These are phyloP conservation scores for Stegana nigrithorax DNA, from an alignment of 2,888 invertebrate genomes.

Conservation along the genomic window DNA sequence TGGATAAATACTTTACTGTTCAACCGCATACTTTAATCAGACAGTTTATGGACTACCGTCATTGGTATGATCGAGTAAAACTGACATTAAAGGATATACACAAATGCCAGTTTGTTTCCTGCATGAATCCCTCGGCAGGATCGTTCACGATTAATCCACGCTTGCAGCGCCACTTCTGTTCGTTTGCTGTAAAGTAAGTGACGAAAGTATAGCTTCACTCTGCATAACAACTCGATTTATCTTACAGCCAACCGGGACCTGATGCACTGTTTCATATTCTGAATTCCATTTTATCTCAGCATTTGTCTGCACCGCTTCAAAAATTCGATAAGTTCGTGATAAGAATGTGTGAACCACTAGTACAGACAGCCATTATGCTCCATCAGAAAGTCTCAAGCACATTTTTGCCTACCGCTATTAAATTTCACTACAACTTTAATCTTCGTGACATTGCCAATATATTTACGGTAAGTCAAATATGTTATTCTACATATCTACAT, in stretches of 20 bases:
- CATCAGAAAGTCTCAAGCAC: slow-evolving; percentile 80
- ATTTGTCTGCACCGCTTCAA: slow-evolving; percentile 74
- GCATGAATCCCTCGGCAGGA: slow-evolving; percentile 97
- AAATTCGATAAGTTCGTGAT: slow-evolving; percentile 76
- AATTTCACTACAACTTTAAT: slow-evolving; percentile 96
- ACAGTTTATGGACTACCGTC: slow-evolving; percentile 92
- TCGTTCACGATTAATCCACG: slow-evolving; percentile 94
- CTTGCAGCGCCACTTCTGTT: slow-evolving; percentile 88
- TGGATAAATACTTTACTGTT: slow-evolving; percentile 93
- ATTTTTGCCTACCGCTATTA: slow-evolving; percentile 93
- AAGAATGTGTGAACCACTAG: slow-evolving; percentile 74
- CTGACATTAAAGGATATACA: slow-evolving; percentile 89
- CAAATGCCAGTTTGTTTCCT: slow-evolving; percentile 93
- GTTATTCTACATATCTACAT: background rate
- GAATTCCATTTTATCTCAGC: slow-evolving; percentile 83
- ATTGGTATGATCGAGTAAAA: slow-evolving; percentile 94
- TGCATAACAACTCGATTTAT: background rate
- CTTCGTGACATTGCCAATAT: slow-evolving; percentile 92
- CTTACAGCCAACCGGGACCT: slow-evolving; percentile 80
- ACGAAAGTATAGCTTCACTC: no score
- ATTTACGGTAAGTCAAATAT: slow-evolving; percentile 78
- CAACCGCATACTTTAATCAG: slow-evolving; percentile 94
- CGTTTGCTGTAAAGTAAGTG: slow-evolving; percentile 82
- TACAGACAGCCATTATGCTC: slow-evolving; percentile 79
- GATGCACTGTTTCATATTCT: slow-evolving; percentile 89